phyloP scores from a whole-genome alignment of 2,113 vertebrate species.

The Ardeotis arabs region DNA sequence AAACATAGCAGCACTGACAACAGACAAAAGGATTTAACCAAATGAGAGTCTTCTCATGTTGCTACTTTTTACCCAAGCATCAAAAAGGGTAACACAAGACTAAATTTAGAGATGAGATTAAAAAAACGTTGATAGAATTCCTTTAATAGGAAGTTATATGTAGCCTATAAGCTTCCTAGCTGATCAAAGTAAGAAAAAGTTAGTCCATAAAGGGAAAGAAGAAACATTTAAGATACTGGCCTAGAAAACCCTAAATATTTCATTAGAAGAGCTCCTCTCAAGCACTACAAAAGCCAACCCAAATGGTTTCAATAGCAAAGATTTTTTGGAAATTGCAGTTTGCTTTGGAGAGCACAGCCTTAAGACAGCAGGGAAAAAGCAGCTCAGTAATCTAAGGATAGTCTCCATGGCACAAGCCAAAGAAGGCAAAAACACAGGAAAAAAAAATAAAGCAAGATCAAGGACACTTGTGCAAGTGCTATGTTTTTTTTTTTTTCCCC shows the following conservation, averaged over 20 bases:
- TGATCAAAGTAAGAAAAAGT: neutral
- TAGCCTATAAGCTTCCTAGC: neutral
- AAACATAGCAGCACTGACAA: neutral
- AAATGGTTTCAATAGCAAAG: conserved; percentile 3
- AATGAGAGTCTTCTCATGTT: neutral
- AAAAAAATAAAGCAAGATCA: neutral
- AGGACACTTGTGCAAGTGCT: neutral
- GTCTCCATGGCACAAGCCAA: neutral
- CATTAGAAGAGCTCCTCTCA: conserved; percentile 6
- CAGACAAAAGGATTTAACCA: neutral
- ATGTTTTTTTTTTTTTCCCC: too few relatives aligned
- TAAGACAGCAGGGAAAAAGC: neutral
- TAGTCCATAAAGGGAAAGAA: neutral
- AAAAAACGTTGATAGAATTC: neutral
- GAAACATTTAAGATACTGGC: conserved; percentile 14
- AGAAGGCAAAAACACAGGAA: neutral
- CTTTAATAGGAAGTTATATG: neutral
- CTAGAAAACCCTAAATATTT: conserved; percentile 34
- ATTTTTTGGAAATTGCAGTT: neutral
- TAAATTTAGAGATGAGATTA: neutral
- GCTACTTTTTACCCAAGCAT: neutral
- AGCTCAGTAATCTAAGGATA: neutral
- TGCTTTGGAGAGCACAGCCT: neutral
- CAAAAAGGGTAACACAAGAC: neutral
- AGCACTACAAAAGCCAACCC: neutral